A percentile compares a stretch with the other conserved stretches of the same genome.
These are phyloP conservation scores for Microctenopoma stevenorrisi DNA, from an alignment of 2,797 vertebrate species.

Conservation along the genomic window DNA sequence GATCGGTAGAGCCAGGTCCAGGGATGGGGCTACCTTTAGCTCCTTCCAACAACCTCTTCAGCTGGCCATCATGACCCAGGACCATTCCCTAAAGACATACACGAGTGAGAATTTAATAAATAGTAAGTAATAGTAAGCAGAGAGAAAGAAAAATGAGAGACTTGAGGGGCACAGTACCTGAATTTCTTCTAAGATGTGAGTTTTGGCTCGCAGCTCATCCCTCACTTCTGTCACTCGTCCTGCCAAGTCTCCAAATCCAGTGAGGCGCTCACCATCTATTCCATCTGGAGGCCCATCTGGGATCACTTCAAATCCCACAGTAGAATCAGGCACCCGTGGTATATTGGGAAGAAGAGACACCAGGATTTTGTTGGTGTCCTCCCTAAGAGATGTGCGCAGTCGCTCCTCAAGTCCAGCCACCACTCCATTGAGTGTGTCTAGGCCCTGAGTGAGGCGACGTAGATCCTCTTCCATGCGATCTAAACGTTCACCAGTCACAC, in stretches of 20 bases:
- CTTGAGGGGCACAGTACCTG: conserved; percentile 54
- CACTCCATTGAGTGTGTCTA: conserved; percentile 87
- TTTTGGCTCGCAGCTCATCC: conserved; percentile 89
- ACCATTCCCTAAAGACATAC: conserved; percentile 86
- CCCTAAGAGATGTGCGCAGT: conserved; percentile 85
- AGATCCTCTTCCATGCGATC: conserved; percentile 92
- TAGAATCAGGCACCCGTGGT: conserved; percentile 76
- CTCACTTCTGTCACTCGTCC: conserved; percentile 92
- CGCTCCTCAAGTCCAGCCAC: conserved; percentile 88
- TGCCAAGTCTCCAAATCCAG: conserved; percentile 87
- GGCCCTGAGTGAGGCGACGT: conserved; percentile 88
- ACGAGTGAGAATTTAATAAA: neutral
- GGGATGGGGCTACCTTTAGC: conserved; percentile 81
- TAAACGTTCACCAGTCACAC: conserved; percentile 90
- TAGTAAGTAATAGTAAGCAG: neutral
- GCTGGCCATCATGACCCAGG: conserved; percentile 91
- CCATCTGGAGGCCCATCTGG: conserved; percentile 86
- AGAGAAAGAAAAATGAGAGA: neutral
- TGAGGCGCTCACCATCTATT: conserved; percentile 80
- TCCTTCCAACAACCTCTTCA: conserved; percentile 89
- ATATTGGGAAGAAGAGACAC: conserved; percentile 83
- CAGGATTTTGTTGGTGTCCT: conserved; percentile 90
- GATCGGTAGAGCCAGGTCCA: conserved; percentile 75
- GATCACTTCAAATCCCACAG: conserved; percentile 89
- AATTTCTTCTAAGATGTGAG: conserved; percentile 89